Evolutionary conservation across 2,797 vertebrate genomes (phyloP), one percentile per base, ranked within the genome.

Genomic region (Sebastes matsubarae): DNA sequence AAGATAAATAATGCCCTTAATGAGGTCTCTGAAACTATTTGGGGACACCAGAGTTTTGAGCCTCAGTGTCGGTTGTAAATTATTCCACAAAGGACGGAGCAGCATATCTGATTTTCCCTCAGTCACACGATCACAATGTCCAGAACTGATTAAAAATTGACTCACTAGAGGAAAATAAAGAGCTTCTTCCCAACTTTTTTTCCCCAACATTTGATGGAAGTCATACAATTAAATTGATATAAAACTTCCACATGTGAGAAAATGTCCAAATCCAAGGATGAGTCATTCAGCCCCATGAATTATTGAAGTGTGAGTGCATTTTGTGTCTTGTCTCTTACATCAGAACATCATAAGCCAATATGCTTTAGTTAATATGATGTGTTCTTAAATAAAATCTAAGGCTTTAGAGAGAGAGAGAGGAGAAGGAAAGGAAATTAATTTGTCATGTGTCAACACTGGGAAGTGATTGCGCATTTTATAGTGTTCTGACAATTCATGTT

Each of bases 391-490:
- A 12, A 52, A 36, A 66, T 63, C n/a, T 20, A 6, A 20, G 30
- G 7, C 54, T 60, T 63, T 16, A 63, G 24, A 46, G 2, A 27
- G 34, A 42, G 12, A 29, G 22, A 9, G 2, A 27, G 8, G 25
- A 70, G 10, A n/a, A 29, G 10, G 27, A 71, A 38, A 25, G 58
- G 11, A 75, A 18, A 86, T 75, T 0, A 4, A 72, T 86, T 25
- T 77, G 81, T 71, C 10, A 79, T 80, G 67, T 71, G 46, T 69
- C 71, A 77, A 75, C 66, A 46, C 46, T 67, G 46, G 8, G 66
- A 54, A 65, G 24, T 16, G 34, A 69, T 34, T 27, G 54, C 16
- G 16, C 36, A 72, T 75, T 79, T 75, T 46, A 38, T 27, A 36
- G 25, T 57, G 50, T 50, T 75, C 18, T 52, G 46, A 82, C 54